These are phyloP conservation scores for Corynorhinus townsendii DNA, from an alignment of 2,113 vertebrate genomes.

Conservation along the genomic window DNA sequence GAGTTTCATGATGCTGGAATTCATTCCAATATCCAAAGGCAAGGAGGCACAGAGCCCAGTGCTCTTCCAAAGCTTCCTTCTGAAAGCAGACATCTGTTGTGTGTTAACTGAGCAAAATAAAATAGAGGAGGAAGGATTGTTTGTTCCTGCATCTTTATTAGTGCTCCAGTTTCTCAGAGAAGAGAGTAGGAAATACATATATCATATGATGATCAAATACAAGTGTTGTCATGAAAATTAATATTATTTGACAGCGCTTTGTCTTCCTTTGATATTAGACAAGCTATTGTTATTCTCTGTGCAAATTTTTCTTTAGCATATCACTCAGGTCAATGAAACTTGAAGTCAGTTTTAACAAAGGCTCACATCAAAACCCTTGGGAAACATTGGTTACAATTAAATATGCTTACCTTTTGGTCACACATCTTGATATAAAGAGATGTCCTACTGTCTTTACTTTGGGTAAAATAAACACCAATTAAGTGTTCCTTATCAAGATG, in stretches of 20 bases:
- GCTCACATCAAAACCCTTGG: not conserved
- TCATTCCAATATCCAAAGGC: conserved; percentile 29
- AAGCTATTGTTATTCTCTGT: not conserved
- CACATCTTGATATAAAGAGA: not conserved
- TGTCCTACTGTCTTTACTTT: not conserved
- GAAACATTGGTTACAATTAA: not conserved
- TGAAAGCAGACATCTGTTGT: conserved; percentile 52
- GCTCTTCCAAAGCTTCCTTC: not conserved
- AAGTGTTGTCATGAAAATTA: not conserved
- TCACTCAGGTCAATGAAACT: not conserved
- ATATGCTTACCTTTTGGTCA: not conserved
- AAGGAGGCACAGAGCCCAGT: conserved; percentile 27
- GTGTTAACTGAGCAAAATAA: conserved; percentile 20
- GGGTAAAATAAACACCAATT: not conserved
- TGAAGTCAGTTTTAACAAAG: not conserved
- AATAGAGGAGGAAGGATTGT: not conserved
- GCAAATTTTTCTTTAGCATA: not conserved
- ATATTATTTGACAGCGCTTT: not conserved
- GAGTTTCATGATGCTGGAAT: conserved; percentile 10
- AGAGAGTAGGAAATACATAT: not conserved
- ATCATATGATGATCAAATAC: not conserved
- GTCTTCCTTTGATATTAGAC: not conserved
- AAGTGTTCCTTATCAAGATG: not conserved
- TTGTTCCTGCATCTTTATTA: not conserved
- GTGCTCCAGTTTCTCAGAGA: not conserved